Conservation (phyloP, 1,140 invertebrate species). For the Bactericera cockerelli region DNA sequence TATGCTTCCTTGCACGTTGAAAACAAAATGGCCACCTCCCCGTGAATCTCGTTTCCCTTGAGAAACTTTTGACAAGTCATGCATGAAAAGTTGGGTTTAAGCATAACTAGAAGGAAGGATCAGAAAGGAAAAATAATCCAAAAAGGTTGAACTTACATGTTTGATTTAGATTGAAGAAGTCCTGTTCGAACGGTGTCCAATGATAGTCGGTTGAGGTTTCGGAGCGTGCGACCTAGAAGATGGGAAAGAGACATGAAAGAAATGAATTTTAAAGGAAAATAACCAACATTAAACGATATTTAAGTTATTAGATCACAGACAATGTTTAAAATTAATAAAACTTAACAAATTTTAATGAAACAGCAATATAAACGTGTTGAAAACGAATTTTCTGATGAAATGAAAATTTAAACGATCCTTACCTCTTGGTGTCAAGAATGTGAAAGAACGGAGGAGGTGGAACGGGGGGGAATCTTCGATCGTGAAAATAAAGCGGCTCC, state of each 20-base stretch:
- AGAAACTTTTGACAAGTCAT: too few relatives aligned
- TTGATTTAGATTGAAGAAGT: neutral
- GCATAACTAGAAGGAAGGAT: neutral
- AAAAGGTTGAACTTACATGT: neutral
- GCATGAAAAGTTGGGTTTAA: too few relatives aligned
- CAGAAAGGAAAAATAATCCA: neutral
- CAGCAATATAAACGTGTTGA: neutral
- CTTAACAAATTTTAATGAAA: neutral
- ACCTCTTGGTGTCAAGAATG: neutral
- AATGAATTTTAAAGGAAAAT: too few relatives aligned
- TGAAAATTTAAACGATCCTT: slow-evolving; percentile 1
- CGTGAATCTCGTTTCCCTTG: too few relatives aligned
- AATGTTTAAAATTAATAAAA: neutral
- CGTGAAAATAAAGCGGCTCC: neutral
- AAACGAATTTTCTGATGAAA: neutral
- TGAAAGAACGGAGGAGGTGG: neutral
- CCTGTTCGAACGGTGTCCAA: slow-evolving; percentile 3
- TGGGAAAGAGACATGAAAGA: neutral
- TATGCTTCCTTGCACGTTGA: too few relatives aligned
- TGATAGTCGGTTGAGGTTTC: neutral
- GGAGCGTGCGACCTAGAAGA: neutral
- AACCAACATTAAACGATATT: too few relatives aligned
- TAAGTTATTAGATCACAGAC: neutral
- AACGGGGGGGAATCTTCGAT: neutral
- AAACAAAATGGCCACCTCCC: too few relatives aligned